Base-by-base conservation (phyloP, 2,113 vertebrate species). In the Prunella himalayana region DNA sequence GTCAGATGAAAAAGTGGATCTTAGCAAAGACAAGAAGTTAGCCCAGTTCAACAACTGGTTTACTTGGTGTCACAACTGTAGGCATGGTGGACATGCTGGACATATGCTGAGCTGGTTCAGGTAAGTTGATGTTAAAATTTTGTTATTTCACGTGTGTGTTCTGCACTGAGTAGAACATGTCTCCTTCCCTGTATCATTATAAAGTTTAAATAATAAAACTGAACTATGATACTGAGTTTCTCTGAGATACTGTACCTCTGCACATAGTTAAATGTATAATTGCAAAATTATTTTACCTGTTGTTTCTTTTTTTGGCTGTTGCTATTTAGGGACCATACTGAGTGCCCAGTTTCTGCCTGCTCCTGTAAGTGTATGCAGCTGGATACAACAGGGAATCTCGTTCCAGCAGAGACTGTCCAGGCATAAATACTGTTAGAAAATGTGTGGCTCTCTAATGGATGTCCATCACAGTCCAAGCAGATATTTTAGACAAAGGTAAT, bases 11-110 rank as follows among this genome's bases (percentile, higher is more conserved):
- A 99, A 99, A 97, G 98, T 99, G 35, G 99, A 99, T 96, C 98
- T 99, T 73, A 99, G 99, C 80, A 99, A 99, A 97, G 99, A 99
- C 97, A 99, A 99, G 97, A 99, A 99, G 97, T 97, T 99, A 31
- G 99, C 99, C 57, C 99, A 99, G 86, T 99, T 99, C 96, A 99
- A 99, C 97, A 99, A 99, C 98, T 99, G 99, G 99, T 99, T 99
- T 97, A 99, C 99, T 35, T 99, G 99, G 99, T 99, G 99, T 95
- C 99, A 99, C 97, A 99, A 99, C 95, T 99, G 99, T 94, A 98
- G 99, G 17, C 99, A 99, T 3, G 99, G 99, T 13, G 99, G 99
- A 60, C 99, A 99, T 30, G 99, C 99, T 10, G 99, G 99, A 44
- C 99, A 99, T 94, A 99, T 99, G 99, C 99, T 99, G 44, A 99